A percentile compares a stretch with the other conserved stretches of the same genome.
These are phyloP conservation scores for Iselma pallidipennis DNA, from an alignment of 2,888 invertebrate genomes.

Conservation along the genomic window DNA sequence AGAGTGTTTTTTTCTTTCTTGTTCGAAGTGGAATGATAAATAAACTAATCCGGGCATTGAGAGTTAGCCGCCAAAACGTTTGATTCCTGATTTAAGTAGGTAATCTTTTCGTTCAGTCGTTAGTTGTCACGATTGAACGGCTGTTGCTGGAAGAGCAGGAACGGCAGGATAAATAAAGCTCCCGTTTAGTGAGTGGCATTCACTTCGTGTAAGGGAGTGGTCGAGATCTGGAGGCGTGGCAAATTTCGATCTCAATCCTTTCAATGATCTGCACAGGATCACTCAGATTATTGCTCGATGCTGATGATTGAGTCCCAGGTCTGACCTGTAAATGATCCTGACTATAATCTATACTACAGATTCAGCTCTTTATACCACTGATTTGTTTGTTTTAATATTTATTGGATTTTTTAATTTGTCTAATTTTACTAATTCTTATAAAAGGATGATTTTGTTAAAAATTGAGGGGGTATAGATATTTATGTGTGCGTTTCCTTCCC, in stretches of 20 bases:
- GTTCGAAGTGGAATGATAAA: constrained; percentile 13
- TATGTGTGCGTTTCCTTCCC: constrained; percentile 37
- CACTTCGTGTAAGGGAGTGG: constrained; percentile 27
- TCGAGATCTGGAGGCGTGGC: constrained; percentile 29
- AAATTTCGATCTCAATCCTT: constrained; percentile 30
- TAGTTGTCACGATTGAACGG: constrained; percentile 25
- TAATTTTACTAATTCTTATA: neutral
- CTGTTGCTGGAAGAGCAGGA: constrained; percentile 25
- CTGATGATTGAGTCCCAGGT: constrained; percentile 22
- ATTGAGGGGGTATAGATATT: constrained; percentile 22
- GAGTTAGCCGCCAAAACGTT: constrained; percentile 10
- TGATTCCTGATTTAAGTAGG: constrained; percentile 26
- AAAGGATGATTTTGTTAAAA: neutral
- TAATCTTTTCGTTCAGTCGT: constrained; percentile 23
- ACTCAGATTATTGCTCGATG: constrained; percentile 27
- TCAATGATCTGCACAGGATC: constrained; percentile 32
- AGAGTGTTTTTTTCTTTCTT: neutral
- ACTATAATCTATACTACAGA: neutral
- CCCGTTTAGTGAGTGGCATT: constrained; percentile 29
- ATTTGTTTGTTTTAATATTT: neutral
- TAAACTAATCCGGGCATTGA: constrained; percentile 21
- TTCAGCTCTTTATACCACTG: neutral
- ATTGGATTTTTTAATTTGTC: neutral
- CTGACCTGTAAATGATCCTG: constrained; percentile 6
- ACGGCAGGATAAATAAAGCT: constrained; percentile 28